Conservation (phyloP, 2,888 invertebrate genomes). For the Keiferia lycopersicella region DNA sequence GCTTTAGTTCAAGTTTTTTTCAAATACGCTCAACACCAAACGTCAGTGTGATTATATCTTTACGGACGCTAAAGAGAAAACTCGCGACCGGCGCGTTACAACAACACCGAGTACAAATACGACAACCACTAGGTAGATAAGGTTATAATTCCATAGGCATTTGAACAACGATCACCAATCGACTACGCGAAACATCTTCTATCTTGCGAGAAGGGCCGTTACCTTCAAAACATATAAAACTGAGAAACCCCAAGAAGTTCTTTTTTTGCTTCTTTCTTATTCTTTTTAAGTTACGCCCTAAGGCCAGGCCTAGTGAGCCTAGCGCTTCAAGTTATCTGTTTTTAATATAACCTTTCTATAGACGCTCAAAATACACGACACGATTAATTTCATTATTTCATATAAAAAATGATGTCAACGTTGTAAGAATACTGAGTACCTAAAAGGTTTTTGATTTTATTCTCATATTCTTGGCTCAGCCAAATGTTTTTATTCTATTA, state of each 20-base stretch:
- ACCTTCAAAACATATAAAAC: no score
- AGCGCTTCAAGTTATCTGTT: no score
- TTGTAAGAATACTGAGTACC: neutral
- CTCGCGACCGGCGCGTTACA: neutral
- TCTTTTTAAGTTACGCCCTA: no score
- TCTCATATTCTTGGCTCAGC: neutral
- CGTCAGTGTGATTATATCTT: neutral
- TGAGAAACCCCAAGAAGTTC: no score
- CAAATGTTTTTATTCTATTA: neutral
- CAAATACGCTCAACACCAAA: neutral
- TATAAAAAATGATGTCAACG: neutral
- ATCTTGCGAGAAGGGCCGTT: neutral
- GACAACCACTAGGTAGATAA: slow-evolving; percentile 11
- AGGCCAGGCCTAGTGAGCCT: no score
- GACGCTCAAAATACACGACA: no score
- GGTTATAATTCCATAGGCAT: slow-evolving; percentile 20
- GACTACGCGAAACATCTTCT: neutral
- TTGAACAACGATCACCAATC: slow-evolving; percentile 6
- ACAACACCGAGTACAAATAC: slow-evolving; percentile 2
- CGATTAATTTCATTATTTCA: neutral
- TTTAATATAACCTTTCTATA: no score
- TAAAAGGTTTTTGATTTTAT: neutral
- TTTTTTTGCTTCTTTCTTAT: no score
- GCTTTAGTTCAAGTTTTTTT: neutral
- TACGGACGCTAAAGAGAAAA: neutral